Evolutionary conservation across 2,113 vertebrate species (phyloP), one percentile per base, ranked within the genome.

Genomic region (Calyptommatus sinebrachiatus): DNA sequence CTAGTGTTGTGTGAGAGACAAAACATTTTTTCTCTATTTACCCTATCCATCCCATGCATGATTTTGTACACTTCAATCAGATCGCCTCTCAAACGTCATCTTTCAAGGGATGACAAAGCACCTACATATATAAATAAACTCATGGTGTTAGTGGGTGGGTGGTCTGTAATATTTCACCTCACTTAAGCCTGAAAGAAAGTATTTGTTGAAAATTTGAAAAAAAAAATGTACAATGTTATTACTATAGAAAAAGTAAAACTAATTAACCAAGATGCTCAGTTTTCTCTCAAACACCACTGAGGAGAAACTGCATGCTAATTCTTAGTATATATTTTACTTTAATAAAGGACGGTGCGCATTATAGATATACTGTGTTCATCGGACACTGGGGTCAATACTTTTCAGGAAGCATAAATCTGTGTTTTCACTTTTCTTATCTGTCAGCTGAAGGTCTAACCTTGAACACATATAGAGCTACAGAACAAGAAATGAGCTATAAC

Each of bases 401-500:
- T 9, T 35, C 28, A 74, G 21, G 21, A 14, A 41, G 50, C 65
- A 45, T 80, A 74, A 68, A 80, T 68, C 63, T 29, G n/a, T 57
- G 50, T 31, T 68, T 80, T 60, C 29, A 68, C 9, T n/a, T 41
- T 48, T 31, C 71, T 78, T 73, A 73, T 68, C 22, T 29, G 16
- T 61, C 22, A 72, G 61, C 26, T 18, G 50, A 46, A n/a, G 46
- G 45, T 45, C 62, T 77, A 63, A 77, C 75, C 48, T 29, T 21
- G 63, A 78, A 60, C n/a, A 72, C 12, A 26, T 45, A 72, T 41
- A 7, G 65, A 31, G 20, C 31, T 77, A 45, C 29, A 73, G 12
- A 74, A 35, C 16, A 83, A 78, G 48, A 61, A 83, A 78, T 60
- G 60, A 73, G 28, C 50, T 21, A 46, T 21, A 78, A 14, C 61